Percentiles rank a stretch among this genome's conserved stretches.
phyloP scores from a whole-genome alignment of 2,888 invertebrate species.

The Ischnus inquisitorius region DNA sequence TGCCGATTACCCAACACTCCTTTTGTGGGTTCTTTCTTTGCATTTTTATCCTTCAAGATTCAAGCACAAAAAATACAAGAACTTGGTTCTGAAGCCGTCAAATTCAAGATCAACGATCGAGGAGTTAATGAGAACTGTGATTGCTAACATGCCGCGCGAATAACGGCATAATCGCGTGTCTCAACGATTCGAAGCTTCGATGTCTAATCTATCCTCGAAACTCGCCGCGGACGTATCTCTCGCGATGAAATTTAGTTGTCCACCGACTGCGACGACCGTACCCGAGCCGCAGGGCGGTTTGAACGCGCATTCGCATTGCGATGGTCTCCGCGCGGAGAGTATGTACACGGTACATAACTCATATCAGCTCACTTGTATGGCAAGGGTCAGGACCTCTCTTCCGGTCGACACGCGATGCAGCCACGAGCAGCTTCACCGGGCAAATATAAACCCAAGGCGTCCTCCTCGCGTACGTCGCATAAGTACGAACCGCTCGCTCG shows the following conservation, averaged over 20 bases:
- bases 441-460: slow-evolving; percentile 42
- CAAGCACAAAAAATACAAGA: slow-evolving; percentile 13
- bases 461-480: slow-evolving; percentile 39
- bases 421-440: slow-evolving; percentile 17
- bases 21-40: too few relatives aligned
- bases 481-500: slow-evolving; percentile 34
- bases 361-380: slow-evolving; percentile 59
- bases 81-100: neutral
- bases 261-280: slow-evolving; percentile 34
- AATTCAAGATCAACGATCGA: neutral
- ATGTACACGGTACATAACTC: slow-evolving; percentile 58
- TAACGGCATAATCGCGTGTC: slow-evolving; percentile 4
- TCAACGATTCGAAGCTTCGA: neutral
- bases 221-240: slow-evolving; percentile 14
- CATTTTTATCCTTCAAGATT: neutral
- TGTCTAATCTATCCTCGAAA: neutral
- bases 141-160: neutral
- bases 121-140: neutral
- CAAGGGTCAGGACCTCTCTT: slow-evolving; percentile 66
- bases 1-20: too few relatives aligned
- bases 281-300: slow-evolving; percentile 10
- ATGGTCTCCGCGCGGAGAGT: slow-evolving; percentile 8
- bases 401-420: slow-evolving; percentile 71
- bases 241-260: slow-evolving; percentile 58
- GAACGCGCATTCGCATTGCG: slow-evolving; percentile 15